phyloP scores from a whole-genome alignment of 2,888 invertebrate genomes.

The Chymomyza fuscimana region DNA sequence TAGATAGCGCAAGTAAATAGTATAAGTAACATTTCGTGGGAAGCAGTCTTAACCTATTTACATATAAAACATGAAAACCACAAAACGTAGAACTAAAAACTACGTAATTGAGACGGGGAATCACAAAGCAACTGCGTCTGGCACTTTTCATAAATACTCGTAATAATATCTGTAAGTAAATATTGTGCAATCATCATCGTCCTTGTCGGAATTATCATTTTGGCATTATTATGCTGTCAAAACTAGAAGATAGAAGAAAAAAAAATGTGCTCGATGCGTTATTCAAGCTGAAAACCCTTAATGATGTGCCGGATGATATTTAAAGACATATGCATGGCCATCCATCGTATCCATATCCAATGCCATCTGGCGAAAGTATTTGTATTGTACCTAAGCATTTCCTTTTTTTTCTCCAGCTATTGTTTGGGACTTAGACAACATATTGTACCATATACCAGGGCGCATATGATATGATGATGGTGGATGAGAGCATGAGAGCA shows the following conservation, averaged over 20 bases:
- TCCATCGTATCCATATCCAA: not conserved
- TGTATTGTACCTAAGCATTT: constrained; percentile 44
- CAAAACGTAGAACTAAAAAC: not conserved
- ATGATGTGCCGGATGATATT: constrained; percentile 62
- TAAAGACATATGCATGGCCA: constrained; percentile 31
- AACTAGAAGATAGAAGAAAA: constrained; percentile 36
- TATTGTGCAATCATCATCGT: constrained; percentile 63
- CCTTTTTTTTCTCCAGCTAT: constrained; percentile 43
- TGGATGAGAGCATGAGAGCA: not conserved
- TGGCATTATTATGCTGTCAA: constrained; percentile 68
- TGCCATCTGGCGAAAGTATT: constrained; percentile 25
- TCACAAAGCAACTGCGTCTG: not conserved
- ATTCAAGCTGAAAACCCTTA: constrained; percentile 35
- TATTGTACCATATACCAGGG: constrained; percentile 46
- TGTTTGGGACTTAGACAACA: constrained; percentile 68
- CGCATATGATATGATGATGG: constrained; percentile 2
- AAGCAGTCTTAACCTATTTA: too few relatives aligned
- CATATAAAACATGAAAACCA: too few relatives aligned
- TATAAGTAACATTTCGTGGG: not conserved
- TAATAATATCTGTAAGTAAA: constrained; percentile 66
- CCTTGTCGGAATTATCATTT: constrained; percentile 42
- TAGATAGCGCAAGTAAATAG: not conserved
- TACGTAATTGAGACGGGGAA: not conserved
- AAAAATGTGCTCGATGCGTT: constrained; percentile 37
- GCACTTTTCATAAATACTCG: constrained; percentile 30